These are phyloP conservation scores for Neocrepidodera transversa DNA, from an alignment of 2,888 invertebrate genomes.

Conservation along the genomic window DNA sequence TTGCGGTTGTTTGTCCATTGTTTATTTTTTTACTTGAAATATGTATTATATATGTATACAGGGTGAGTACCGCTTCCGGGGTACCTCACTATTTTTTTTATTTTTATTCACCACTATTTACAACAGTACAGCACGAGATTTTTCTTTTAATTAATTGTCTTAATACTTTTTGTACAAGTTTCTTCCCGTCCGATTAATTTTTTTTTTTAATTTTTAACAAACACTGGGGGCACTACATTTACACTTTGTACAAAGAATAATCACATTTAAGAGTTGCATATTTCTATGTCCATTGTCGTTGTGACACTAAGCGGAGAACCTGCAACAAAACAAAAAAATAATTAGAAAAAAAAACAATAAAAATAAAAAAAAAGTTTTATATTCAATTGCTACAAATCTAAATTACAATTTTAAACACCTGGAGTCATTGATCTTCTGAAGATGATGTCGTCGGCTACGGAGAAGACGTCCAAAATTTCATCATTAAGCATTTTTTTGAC, in stretches of 20 bases:
- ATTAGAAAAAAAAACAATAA: no score
- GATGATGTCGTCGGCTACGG: no score
- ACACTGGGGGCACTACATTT: conserved; percentile 63
- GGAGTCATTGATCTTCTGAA: no score
- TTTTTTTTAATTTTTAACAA: conserved; percentile 49
- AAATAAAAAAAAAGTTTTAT: no score
- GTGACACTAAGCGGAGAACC: conserved; percentile 57
- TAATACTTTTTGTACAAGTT: conserved; percentile 60
- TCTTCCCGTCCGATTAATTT: conserved; percentile 49
- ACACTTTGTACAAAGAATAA: conserved; percentile 71
- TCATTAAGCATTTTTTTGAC: no score
- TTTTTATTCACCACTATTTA: conserved; percentile 55
- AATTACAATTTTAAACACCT: no score
- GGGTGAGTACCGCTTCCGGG: conserved; percentile 53
- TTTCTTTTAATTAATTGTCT: conserved; percentile 51
- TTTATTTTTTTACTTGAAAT: conserved; percentile 38
- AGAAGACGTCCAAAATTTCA: no score
- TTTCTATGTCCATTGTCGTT: conserved; percentile 62
- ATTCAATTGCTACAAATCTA: no score
- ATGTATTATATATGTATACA: conserved; percentile 41
- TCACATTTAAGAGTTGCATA: conserved; percentile 66
- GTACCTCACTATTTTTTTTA: conserved; percentile 49
- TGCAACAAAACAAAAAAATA: conserved; percentile 54
- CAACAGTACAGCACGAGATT: conserved; percentile 57
- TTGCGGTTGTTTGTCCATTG: conserved; percentile 35